These are phyloP conservation scores for Stomatorhinus ivindoensis DNA, from an alignment of 2,113 vertebrate genomes.

Conservation along the genomic window DNA sequence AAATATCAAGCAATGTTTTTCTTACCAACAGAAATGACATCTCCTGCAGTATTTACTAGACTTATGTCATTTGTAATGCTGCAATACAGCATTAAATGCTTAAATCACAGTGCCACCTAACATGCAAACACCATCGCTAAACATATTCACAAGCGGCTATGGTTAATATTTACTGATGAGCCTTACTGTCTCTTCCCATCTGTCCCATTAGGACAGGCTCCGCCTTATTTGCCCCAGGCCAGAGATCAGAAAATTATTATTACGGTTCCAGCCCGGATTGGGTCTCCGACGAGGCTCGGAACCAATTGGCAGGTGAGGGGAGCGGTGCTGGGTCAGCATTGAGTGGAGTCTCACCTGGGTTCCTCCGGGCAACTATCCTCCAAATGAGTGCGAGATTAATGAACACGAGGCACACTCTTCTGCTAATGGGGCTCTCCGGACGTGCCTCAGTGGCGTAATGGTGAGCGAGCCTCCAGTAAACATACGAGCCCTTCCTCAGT, in stretches of 20 bases:
- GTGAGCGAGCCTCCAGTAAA: too few species aligned
- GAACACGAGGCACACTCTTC: not conserved
- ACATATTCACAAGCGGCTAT: not conserved
- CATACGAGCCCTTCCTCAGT: too few species aligned
- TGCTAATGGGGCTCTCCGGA: not conserved
- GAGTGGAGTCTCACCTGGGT: not conserved
- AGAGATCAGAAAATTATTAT: not conserved
- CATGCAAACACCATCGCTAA: not conserved
- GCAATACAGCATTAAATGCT: not conserved
- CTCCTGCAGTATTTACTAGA: not conserved
- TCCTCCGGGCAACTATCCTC: not conserved
- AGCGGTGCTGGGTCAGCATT: not conserved
- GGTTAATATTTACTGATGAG: not conserved
- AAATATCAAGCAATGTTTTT: not conserved
- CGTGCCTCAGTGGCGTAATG: not conserved
- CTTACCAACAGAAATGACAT: not conserved
- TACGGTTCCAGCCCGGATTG: too few species aligned
- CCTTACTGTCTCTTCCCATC: not conserved
- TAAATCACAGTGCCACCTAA: not conserved
- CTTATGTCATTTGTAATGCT: not conserved
- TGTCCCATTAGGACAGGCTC: not conserved
- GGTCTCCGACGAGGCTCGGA: not conserved
- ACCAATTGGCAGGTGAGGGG: not conserved
- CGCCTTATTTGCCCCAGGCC: not conserved
- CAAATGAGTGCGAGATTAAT: slow-evolving; percentile 4